These are phyloP conservation scores for Physocephala rufipes DNA, from an alignment of 2,888 invertebrate species.

Conservation along the genomic window DNA sequence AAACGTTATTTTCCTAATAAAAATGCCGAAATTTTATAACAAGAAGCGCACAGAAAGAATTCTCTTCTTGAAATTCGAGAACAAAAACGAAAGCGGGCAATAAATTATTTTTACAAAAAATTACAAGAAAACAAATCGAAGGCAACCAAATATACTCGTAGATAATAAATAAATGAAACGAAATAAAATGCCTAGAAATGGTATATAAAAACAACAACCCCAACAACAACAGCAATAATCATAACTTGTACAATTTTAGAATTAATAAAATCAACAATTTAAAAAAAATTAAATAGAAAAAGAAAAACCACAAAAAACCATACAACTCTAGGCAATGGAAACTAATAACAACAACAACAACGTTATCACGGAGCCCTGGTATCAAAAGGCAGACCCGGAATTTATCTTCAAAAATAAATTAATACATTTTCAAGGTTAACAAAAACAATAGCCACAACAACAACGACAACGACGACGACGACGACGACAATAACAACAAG, in stretches of 20 bases:
- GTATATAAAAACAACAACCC: background rate
- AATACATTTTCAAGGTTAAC: slow-evolving; percentile 35
- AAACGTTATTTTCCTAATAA: no score
- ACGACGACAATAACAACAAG: background rate
- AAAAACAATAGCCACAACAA: slow-evolving; percentile 8
- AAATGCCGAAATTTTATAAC: no score
- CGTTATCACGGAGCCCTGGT: background rate
- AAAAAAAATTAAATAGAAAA: background rate
- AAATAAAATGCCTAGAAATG: background rate
- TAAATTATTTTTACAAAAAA: no score
- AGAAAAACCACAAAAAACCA: background rate
- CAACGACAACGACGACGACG: slow-evolving; percentile 14
- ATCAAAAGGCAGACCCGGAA: background rate
- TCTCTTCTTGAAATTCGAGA: no score
- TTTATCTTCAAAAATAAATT: slow-evolving; percentile 27
- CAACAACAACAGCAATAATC: no score
- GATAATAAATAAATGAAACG: background rate
- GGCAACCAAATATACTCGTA: background rate
- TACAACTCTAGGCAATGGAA: background rate
- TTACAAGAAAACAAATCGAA: background rate
- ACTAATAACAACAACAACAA: background rate
- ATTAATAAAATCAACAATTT: slow-evolving; percentile 11
- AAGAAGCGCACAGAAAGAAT: no score
- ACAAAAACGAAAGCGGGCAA: no score
- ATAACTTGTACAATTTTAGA: background rate